phyloP scores from a whole-genome alignment of 2,888 invertebrate genomes.

The Eilema caniola region DNA sequence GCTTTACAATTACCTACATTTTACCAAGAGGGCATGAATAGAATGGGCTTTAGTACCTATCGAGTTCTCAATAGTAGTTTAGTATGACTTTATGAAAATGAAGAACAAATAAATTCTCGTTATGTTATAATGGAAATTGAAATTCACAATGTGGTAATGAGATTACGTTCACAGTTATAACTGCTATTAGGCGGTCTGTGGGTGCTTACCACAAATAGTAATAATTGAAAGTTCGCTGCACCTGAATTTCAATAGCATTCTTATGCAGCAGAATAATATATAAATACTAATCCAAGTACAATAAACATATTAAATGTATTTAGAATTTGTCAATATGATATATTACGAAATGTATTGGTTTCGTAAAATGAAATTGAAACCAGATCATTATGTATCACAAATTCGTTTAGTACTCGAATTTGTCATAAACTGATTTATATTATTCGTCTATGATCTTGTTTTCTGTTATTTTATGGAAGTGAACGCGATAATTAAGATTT shows the following conservation, averaged over 20 bases:
- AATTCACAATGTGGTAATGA: slow-evolving; percentile 75
- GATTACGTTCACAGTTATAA: slow-evolving; percentile 72
- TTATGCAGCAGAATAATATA: slow-evolving; percentile 37
- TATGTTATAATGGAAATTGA: slow-evolving; percentile 75
- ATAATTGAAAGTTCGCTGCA: slow-evolving; percentile 49
- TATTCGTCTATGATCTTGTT: no score
- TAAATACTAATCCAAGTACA: slow-evolving; percentile 40
- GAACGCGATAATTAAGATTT: no score
- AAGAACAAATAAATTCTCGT: slow-evolving; percentile 80
- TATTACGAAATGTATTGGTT: slow-evolving; percentile 25
- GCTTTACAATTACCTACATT: slow-evolving; percentile 64
- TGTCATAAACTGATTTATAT: slow-evolving; percentile 61
- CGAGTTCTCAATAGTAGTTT: slow-evolving; percentile 63
- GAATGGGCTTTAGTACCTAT: slow-evolving; percentile 62
- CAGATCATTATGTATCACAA: slow-evolving; percentile 55
- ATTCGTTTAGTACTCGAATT: slow-evolving; percentile 59
- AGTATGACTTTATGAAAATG: slow-evolving; percentile 76
- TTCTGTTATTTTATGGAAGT: no score
- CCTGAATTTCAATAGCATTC: slow-evolving; percentile 42
- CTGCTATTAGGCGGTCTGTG: slow-evolving; percentile 66
- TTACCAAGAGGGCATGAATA: slow-evolving; percentile 61
- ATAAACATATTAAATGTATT: slow-evolving; percentile 37
- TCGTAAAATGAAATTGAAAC: slow-evolving; percentile 46
- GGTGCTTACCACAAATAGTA: slow-evolving; percentile 64
- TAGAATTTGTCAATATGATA: slow-evolving; percentile 30